Base-by-base conservation (phyloP, 2,888 invertebrate genomes). In the Adelognathus sp. region DNA sequence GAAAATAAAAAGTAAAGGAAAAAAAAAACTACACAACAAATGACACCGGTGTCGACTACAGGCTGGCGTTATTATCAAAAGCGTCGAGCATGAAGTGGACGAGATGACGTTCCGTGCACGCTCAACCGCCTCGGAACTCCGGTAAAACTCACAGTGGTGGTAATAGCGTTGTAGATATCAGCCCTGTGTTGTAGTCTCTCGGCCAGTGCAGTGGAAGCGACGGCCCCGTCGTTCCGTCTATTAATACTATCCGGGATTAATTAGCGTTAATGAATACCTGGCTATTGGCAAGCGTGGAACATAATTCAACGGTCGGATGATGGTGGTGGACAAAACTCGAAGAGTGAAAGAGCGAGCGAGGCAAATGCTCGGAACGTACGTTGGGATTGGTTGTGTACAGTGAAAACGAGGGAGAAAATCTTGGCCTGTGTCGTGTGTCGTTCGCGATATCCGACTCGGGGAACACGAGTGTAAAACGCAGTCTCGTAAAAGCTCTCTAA, bases 231-330 rank as follows among this genome's bases (percentile, higher is more conserved):
- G 56, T 50, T 46, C 44, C 27, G 46, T 72, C 82, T 86, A 85
- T 88, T 84, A 86, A 89, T 89, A 89, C 81, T 80, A 80, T 80
- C 82, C 66, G 75, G 81, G 82, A 89, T 88, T 90, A 90, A 90
- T 89, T 89, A 90, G 83, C 86, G 84, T 88, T 88, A 90, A 90
- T 86, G 87, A 88, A 88, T 87, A 86, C 85, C 87, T 86, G 86
- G 79, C 83, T 83, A 88, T 90, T 86, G 88, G 86, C 85, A 85
- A 89, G 83, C 87, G 85, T 85, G 83, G 71, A 85, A 78, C 86
- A 88, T 88, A 89, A 86, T 86, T 89, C 84, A 87, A 80, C 67
- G 64, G 78, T 69, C 63, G 71, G 73, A n/a, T 50, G 50, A 24
- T 24, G 44, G 36, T 9, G 36, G 9, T 1, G 11, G 9, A 11